Evolutionary conservation across 1,140 invertebrate genomes (phyloP).

Genomic region (Panagrolaimus sp.): DNA sequence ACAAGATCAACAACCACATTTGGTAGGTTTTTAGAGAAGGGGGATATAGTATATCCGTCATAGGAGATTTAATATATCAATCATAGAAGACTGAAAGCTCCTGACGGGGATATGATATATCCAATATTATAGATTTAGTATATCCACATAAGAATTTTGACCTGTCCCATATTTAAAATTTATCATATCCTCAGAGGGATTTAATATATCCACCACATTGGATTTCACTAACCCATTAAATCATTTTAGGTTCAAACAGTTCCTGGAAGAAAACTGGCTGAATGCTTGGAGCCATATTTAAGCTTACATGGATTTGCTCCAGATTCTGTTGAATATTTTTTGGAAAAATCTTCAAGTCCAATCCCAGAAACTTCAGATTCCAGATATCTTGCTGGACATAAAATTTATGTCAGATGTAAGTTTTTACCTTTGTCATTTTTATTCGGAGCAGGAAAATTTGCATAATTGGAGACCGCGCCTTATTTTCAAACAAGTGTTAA

Average conservation of each 20-base stretch:
- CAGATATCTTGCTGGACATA: background rate
- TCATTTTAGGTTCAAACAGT: background rate
- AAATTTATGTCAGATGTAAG: conserved; percentile 4
- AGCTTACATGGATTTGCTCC: background rate
- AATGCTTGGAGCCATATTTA: conserved; percentile 3
- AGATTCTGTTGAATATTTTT: conserved; percentile 11
- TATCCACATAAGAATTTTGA: too few relatives aligned
- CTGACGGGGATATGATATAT: too few relatives aligned
- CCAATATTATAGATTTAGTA: too few relatives aligned
- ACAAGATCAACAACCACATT: too few relatives aligned
- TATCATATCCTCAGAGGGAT: too few relatives aligned
- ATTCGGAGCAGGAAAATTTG: background rate
- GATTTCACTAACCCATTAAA: too few relatives aligned
- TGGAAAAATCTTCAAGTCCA: background rate
- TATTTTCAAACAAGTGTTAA: background rate
- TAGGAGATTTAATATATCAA: too few relatives aligned
- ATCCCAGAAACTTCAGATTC: background rate
- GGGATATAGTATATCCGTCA: too few relatives aligned
- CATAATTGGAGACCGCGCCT: background rate
- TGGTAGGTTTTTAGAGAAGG: too few relatives aligned
- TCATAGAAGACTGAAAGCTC: too few relatives aligned
- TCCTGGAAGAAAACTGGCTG: background rate
- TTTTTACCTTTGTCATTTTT: background rate
- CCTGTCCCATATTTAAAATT: too few relatives aligned
- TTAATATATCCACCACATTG: too few relatives aligned